Conservation (phyloP, 2,113 vertebrate genomes). For the Cricetomys ansorgei region DNA sequence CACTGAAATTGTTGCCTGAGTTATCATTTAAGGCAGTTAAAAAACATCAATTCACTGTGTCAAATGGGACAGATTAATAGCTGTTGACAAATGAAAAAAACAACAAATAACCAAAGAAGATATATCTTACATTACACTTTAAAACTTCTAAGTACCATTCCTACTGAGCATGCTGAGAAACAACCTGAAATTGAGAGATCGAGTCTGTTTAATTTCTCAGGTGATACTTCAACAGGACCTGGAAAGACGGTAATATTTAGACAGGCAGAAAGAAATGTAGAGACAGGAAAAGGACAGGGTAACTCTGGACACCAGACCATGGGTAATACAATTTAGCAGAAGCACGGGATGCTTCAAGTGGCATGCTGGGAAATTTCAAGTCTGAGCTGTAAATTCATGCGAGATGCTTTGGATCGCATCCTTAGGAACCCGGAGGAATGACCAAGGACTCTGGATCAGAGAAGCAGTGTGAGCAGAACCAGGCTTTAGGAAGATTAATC, state of each 20-base stretch:
- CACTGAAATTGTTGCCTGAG: neutral
- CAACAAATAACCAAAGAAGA: neutral
- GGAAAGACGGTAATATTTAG: neutral
- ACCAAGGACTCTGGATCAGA: neutral
- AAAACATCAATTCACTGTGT: neutral
- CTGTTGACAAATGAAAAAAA: neutral
- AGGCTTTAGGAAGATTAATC: neutral
- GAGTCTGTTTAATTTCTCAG: constrained; percentile 37
- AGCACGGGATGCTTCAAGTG: neutral
- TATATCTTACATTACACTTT: neutral
- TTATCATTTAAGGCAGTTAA: neutral
- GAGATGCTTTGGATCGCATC: constrained; percentile 14
- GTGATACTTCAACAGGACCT: constrained; percentile 28
- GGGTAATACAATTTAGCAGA: neutral
- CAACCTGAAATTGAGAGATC: constrained; percentile 7
- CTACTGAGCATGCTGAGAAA: neutral
- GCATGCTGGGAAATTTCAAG: neutral
- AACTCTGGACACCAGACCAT: neutral
- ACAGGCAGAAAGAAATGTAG: neutral
- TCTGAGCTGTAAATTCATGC: neutral
- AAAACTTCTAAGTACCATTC: neutral
- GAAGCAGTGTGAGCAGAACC: neutral
- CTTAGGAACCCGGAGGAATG: neutral
- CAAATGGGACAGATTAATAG: neutral
- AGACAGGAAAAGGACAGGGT: neutral